A percentile compares a stretch with the other conserved stretches of the same genome.
phyloP scores from a whole-genome alignment of 2,888 invertebrate species.

The Spisula solida region DNA sequence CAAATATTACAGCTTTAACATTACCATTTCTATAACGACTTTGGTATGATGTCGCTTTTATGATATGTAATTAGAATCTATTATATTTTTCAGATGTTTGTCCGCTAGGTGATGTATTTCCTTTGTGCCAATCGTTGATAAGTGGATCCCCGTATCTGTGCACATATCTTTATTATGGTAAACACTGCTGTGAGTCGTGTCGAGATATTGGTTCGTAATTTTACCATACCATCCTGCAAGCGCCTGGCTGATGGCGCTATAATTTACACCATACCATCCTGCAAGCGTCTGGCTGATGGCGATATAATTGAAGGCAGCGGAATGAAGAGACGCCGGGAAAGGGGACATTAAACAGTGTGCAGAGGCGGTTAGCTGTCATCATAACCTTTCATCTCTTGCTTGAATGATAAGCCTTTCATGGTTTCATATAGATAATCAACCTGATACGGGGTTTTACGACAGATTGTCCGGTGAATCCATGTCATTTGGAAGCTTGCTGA shows the following conservation, averaged over 20 bases:
- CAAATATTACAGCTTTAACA: no score
- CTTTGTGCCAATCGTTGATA: constrained; percentile 4
- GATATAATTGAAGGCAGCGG: not conserved
- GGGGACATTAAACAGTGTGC: not conserved
- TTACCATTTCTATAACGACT: no score
- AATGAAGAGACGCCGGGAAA: not conserved
- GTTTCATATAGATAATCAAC: not conserved
- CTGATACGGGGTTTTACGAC: not conserved
- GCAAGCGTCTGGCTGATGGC: not conserved
- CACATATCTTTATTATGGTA: not conserved
- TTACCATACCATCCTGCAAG: not conserved
- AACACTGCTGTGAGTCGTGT: constrained; percentile 3
- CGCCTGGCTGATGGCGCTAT: not conserved
- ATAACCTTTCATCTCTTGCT: not conserved
- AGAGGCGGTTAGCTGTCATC: constrained; percentile 11
- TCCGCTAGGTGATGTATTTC: not conserved
- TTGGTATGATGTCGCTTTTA: no score
- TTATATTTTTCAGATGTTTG: constrained; percentile 10
- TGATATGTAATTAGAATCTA: no score
- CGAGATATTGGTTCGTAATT: not conserved
- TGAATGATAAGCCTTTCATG: not conserved
- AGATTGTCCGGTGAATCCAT: not conserved
- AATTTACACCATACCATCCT: not conserved
- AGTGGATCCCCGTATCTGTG: not conserved
- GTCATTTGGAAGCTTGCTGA: not conserved